phyloP scores from a whole-genome alignment of 2,113 vertebrate genomes.

The Oceanites oceanicus region DNA sequence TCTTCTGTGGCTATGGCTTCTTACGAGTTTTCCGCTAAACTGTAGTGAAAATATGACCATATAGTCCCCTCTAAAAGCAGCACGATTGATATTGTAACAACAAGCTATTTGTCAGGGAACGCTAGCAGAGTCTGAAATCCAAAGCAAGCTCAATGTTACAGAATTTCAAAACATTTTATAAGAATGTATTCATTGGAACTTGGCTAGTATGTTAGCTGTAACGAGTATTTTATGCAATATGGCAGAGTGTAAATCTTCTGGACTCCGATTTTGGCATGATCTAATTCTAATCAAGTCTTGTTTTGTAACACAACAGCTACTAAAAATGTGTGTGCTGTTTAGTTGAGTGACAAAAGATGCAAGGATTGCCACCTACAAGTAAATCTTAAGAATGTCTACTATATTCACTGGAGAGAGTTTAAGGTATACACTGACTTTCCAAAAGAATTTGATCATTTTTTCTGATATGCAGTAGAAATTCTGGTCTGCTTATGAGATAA shows the following conservation, averaged over 20 bases:
- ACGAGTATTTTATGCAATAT: not conserved
- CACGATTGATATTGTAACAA: not conserved
- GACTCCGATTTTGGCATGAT: not conserved
- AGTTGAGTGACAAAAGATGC: not conserved
- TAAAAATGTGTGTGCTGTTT: not conserved
- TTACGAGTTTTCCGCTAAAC: not conserved
- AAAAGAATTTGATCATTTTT: not conserved
- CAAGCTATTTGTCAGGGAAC: not conserved
- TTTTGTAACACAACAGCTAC: not conserved
- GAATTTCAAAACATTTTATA: slow-evolving; percentile 21
- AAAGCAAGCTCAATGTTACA: not conserved
- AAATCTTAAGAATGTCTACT: not conserved
- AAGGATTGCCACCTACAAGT: slow-evolving; percentile 5
- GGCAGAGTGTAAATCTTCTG: slow-evolving; percentile 4
- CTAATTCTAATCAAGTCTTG: not conserved
- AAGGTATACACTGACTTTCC: not conserved
- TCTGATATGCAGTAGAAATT: not conserved
- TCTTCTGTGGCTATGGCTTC: not conserved
- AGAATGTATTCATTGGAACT: not conserved
- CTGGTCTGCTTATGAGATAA: not conserved
- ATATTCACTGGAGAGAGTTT: not conserved
- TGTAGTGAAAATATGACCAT: not conserved
- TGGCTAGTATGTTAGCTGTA: not conserved
- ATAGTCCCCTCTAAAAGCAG: not conserved
- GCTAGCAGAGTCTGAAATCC: not conserved